Percentiles rank a stretch among this genome's conserved stretches.
Conservation (phyloP, 1,140 invertebrate species). For the Atta colombica region DNA sequence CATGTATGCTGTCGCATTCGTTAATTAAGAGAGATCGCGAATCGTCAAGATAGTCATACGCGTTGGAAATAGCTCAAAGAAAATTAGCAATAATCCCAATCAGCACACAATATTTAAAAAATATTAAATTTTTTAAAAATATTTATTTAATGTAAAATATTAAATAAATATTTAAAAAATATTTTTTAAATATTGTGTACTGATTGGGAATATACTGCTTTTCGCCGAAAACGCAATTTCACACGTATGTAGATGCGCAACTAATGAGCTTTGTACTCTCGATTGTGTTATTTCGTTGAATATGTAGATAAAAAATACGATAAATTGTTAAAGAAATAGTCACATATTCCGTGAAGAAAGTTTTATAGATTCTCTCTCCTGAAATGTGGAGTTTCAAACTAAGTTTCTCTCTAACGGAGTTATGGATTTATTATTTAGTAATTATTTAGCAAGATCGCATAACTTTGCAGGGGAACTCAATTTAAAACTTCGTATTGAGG, state of each 20-base stretch:
- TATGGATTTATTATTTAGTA: slow-evolving; percentile 49
- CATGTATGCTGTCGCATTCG: background rate
- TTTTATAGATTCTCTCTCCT: slow-evolving; percentile 22
- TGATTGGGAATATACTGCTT: background rate
- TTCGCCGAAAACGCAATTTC: background rate
- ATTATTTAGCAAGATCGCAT: slow-evolving; percentile 42
- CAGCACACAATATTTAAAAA: too few species aligned
- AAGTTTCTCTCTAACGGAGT: slow-evolving; percentile 28
- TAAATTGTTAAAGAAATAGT: background rate
- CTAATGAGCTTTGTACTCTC: background rate
- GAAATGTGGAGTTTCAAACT: slow-evolving; percentile 15
- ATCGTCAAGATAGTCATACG: background rate
- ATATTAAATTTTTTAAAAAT: too few species aligned
- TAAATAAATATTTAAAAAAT: too few species aligned
- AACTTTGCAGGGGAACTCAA: slow-evolving; percentile 23
- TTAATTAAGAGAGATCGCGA: slow-evolving; percentile 24
- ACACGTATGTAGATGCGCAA: background rate
- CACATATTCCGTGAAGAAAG: background rate
- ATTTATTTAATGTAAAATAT: too few species aligned
- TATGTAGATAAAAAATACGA: background rate
- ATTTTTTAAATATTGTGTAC: too few species aligned
- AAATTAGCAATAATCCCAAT: slow-evolving; percentile 3
- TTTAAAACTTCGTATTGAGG: slow-evolving; percentile 47
- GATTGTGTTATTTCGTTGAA: slow-evolving; percentile 13
- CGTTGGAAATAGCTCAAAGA: background rate